These are phyloP conservation scores for Lordiphosa stackelbergi DNA, from an alignment of 1,140 invertebrate species.

Conservation along the genomic window DNA sequence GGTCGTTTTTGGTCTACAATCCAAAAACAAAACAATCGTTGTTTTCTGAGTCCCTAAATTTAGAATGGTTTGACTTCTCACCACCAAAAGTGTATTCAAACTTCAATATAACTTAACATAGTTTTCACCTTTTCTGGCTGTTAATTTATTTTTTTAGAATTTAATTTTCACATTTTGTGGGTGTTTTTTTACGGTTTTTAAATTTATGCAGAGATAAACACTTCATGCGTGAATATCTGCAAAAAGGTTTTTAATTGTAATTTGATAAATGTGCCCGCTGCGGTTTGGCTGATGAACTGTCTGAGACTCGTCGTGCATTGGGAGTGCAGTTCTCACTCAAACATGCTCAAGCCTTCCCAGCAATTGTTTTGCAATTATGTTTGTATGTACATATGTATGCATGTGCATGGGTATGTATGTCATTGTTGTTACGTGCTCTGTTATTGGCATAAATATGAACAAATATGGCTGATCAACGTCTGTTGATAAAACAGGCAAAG, in stretches of 20 bases:
- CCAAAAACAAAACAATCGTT: too few relatives aligned
- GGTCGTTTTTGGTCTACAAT: too few relatives aligned
- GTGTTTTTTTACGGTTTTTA: slow-evolving; percentile 44
- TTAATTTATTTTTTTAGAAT: slow-evolving; percentile 38
- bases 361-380: slow-evolving; percentile 70
- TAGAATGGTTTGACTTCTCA: too few relatives aligned
- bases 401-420: slow-evolving; percentile 36
- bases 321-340: background rate
- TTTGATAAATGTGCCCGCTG: slow-evolving; percentile 58
- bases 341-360: background rate
- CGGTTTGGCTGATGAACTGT: slow-evolving; percentile 57
- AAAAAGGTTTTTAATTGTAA: slow-evolving; percentile 46
- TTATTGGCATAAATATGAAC: slow-evolving; percentile 68
- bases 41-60: too few relatives aligned
- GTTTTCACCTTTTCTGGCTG: background rate
- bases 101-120: slow-evolving; percentile 7
- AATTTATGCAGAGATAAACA: slow-evolving; percentile 68
- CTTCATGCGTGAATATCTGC: slow-evolving; percentile 75
- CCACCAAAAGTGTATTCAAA: slow-evolving; percentile 14
- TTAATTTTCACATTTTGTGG: slow-evolving; percentile 55
- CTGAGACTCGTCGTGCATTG: background rate
- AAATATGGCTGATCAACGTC: slow-evolving; percentile 67
- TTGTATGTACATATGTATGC: slow-evolving; percentile 7
- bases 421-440: slow-evolving; percentile 66
- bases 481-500: slow-evolving; percentile 44